Conservation (phyloP, 1,140 invertebrate species). For the Holotrichia oblita region DNA sequence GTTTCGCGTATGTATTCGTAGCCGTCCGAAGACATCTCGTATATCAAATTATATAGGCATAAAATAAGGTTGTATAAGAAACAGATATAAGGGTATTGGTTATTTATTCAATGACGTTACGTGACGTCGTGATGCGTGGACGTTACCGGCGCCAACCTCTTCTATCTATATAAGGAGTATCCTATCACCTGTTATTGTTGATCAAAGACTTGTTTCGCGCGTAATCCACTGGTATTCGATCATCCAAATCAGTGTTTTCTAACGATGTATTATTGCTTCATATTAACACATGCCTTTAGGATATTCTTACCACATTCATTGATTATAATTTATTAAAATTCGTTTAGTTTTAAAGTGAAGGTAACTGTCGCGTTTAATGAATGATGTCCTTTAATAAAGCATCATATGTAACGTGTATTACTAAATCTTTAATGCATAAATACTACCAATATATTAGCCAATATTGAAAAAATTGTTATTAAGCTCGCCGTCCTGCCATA, state of each 20-base stretch:
- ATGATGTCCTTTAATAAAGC: too few species aligned
- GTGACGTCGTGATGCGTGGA: conserved; percentile 48
- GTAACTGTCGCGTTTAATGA: too few species aligned
- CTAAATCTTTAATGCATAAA: too few species aligned
- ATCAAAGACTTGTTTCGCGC: conserved; percentile 7
- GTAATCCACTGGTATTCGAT: neutral
- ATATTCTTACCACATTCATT: neutral
- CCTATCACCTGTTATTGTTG: conserved; percentile 45
- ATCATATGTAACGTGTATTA: too few species aligned
- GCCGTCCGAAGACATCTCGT: neutral
- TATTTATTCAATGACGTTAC: conserved; percentile 17
- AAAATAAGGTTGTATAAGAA: neutral
- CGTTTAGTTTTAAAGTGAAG: too few species aligned
- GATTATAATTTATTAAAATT: neutral
- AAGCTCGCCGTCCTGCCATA: too few species aligned
- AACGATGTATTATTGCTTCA: neutral
- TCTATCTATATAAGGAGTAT: conserved; percentile 48
- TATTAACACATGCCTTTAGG: neutral
- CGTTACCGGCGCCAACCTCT: conserved; percentile 47
- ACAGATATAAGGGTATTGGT: neutral
- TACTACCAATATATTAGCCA: too few species aligned
- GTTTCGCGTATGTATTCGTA: neutral
- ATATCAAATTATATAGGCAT: neutral
- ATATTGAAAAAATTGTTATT: too few species aligned
- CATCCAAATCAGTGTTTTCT: conserved; percentile 1